Base-by-base conservation (phyloP, 2,888 invertebrate genomes). In the Scotopteryx bipunctaria region DNA sequence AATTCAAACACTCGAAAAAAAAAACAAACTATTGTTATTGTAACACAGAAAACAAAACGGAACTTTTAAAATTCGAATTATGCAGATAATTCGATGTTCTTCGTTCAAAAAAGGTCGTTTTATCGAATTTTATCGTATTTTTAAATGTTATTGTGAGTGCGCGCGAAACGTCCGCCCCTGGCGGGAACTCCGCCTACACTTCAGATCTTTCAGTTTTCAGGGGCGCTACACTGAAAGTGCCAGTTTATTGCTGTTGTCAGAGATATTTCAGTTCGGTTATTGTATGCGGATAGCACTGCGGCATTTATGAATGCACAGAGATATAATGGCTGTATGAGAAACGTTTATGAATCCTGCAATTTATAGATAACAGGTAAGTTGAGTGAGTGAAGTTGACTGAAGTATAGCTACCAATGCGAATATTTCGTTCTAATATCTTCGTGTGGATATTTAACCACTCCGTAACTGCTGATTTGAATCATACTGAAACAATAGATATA, bases 141-240 rank as follows among this genome's bases (percentile, higher is more conserved):
- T 35, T 29, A 55, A 42, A 50, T 49, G 53, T 51, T 50, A 37
- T 38, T 25, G 29, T 27, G 41, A 53, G 51, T 29, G 27, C 50
- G 49, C 53, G 48, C 52, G 55, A 59, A 48, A 67, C 78, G 78
- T 70, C 73, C 69, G 71, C 49, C n/a, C 64, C 61, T 47, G 63
- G 59, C 67, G 75, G 61, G 63, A 49, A 49, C 67, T 49, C 57
- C 64, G 64, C 48, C 42, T 53, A 55, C 57, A 78, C 76, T 66
- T 59, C 60, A 59, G 64, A 66, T 73, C 73, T 69, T 68, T 66
- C 66, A 70, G 69, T 62, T 71, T 71, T 67, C 68, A 63, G 57
- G 54, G 42, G 55, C 46, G 59, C 53, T 56, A 58, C 59, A 33
- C 38, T 54, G 50, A 38, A 43, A 52, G 23, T 44, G 21, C 9